Evolutionary conservation across 2,797 vertebrate genomes (phyloP), one percentile per base, ranked within the genome.

Genomic region (Denticeps clupeoides): DNA sequence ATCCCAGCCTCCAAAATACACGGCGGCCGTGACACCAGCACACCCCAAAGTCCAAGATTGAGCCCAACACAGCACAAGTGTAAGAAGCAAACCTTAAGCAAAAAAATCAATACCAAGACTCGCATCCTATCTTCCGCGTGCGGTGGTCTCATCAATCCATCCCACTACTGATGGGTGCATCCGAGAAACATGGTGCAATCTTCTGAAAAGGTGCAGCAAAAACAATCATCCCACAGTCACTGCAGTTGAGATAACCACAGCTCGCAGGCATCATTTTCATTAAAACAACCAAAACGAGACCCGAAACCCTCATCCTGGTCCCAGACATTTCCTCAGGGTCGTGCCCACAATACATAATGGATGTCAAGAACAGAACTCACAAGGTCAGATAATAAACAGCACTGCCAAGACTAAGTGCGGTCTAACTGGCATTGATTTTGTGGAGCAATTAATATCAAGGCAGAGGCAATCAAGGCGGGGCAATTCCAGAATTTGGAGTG

Each of bases 391-490:
- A 69, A 75, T 57, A n/a, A 49, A 48, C 68, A 19, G 47, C 57
- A 46, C 59, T 60, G 55, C 58, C 59, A 61, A 59, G 38, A 59
- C 26, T 24, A 32, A 9, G 13, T 29, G 31, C 31, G 5, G 45
- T 49, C 60, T 72, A 80, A 78, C 73, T 67, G 74, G 71, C 60
- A 78, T 79, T 68, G 76, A 81, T 83, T 80, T 76, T 75, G 71
- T 67, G 50, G 65, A 65, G 59, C 71, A 73, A 76, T 77, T 79
- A 76, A 78, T 79, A 77, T 72, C 48, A 59, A 63, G 53, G 57
- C 55, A 47, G 41, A 70, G 73, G 71, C 68, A 70, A 70, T 63
- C 28, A 47, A 44, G 33, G 55, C 60, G 59, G 69, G 61, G 62
- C 58, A 55, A 60, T 68, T 72, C 59, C 71, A 55, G 71, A 67